Evolutionary conservation across 2,888 invertebrate species (phyloP).

Genomic region (Andrena chrysosceles): DNA sequence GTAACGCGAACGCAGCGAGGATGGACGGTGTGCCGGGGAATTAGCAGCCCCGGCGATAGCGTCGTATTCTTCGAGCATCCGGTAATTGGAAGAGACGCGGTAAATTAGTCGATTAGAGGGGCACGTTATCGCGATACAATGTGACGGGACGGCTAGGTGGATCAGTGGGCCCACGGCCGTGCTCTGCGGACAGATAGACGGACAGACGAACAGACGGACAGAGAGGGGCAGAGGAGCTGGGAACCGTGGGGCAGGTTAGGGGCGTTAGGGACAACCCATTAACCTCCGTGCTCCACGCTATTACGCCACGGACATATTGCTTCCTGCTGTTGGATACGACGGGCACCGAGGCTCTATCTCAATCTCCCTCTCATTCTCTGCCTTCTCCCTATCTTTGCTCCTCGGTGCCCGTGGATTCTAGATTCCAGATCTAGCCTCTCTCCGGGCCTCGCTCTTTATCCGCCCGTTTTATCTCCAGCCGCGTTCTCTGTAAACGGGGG

Average conservation of each 20-base stretch:
- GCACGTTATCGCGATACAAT: constrained; percentile 54
- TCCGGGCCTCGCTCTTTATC: constrained; percentile 13
- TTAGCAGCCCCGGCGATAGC: constrained; percentile 19
- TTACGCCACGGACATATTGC: constrained; percentile 75
- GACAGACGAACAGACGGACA: constrained; percentile 26
- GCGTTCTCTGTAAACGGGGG: neutral
- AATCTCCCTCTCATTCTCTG: constrained; percentile 53
- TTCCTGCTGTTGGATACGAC: constrained; percentile 66
- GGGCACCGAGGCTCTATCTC: constrained; percentile 52
- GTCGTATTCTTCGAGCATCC: constrained; percentile 50
- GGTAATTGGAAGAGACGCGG: constrained; percentile 57
- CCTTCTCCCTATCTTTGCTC: constrained; percentile 25
- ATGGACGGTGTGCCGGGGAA: neutral
- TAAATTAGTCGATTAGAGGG: constrained; percentile 58
- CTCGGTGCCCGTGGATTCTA: neutral
- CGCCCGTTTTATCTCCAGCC: constrained; percentile 15
- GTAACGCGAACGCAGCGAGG: constrained; percentile 1
- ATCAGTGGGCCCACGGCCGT: constrained; percentile 24
- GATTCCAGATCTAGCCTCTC: neutral
- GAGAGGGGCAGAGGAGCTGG: constrained; percentile 11
- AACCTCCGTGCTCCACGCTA: constrained; percentile 73
- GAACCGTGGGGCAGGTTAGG: constrained; percentile 69
- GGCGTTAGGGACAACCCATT: constrained; percentile 76
- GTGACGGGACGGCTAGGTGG: constrained; percentile 45
- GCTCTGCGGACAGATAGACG: constrained; percentile 37